phyloP scores from a whole-genome alignment of 2,797 vertebrate species.

The Enteromius afrohamiltoni region DNA sequence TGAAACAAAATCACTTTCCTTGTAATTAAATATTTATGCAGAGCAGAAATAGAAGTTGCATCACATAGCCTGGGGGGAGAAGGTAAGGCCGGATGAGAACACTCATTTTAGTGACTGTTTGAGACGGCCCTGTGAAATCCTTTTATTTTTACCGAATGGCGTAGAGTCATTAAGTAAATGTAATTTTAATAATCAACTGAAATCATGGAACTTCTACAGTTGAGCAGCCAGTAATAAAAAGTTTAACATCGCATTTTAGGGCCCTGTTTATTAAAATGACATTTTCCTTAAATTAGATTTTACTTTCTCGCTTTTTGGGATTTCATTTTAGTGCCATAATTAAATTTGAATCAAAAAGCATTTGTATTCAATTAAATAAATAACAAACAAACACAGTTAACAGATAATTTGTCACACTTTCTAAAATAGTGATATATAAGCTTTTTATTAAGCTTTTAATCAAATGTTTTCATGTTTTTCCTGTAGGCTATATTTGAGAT shows the following conservation, averaged over 20 bases:
- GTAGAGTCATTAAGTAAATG: neutral
- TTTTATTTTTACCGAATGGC: neutral
- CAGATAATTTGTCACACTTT: neutral
- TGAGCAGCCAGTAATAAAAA: neutral
- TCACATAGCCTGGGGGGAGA: slow-evolving; percentile 20
- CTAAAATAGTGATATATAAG: neutral
- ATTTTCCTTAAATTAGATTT: neutral
- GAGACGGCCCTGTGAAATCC: neutral
- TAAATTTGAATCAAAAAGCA: neutral
- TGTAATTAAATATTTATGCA: slow-evolving; percentile 61
- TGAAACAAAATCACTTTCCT: slow-evolving; percentile 46
- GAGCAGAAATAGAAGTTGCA: slow-evolving; percentile 50
- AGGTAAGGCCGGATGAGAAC: slow-evolving; percentile 13
- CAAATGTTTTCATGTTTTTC: neutral
- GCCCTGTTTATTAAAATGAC: neutral
- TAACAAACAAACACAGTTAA: neutral
- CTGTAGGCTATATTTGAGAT: too few relatives aligned
- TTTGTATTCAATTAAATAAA: neutral
- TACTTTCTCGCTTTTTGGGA: neutral
- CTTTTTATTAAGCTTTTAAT: neutral
- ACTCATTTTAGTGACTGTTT: neutral
- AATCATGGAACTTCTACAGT: neutral
- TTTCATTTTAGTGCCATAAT: neutral
- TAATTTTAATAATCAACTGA: neutral
- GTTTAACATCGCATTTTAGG: neutral